Percentiles rank a stretch among this genome's conserved stretches.
Evolutionary conservation across 2,113 vertebrate genomes (phyloP).

Genomic region (Leptobrachium ailaonicum): DNA sequence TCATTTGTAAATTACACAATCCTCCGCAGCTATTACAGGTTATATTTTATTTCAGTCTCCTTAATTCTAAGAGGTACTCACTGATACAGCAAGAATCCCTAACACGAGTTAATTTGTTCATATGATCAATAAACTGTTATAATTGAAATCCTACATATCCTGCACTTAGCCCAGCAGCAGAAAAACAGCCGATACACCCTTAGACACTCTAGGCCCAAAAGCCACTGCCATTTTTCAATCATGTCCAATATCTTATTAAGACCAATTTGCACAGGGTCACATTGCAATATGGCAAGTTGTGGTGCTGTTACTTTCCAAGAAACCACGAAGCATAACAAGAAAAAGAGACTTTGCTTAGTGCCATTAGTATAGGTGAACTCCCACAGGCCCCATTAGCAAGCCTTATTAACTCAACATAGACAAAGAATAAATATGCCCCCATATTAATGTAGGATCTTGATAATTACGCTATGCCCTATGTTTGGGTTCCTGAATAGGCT

Average conservation of each 20-base stretch:
- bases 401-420: conserved; percentile 79
- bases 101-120: no score
- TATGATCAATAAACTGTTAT: no score
- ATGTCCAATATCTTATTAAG: not conserved
- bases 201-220: no score
- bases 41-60: no score
- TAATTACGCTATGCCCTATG: conserved; percentile 80
- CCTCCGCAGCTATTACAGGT: no score
- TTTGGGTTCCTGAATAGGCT: conserved; percentile 73
- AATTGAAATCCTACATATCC: no score
- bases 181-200: no score
- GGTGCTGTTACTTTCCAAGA: conserved; percentile 62
- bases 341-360: conserved; percentile 73
- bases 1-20: no score
- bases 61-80: no score
- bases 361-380: conserved; percentile 71
- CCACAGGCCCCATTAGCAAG: conserved; percentile 74
- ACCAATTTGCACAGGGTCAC: not conserved
- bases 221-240: no score
- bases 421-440: conserved; percentile 78
- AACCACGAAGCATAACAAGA: conserved; percentile 58
- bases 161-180: no score
- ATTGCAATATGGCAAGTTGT: conserved; percentile 64
- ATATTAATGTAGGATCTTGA: conserved; percentile 74
- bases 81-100: no score